Percentiles rank a stretch among this genome's conserved stretches.
phyloP scores from a whole-genome alignment of 2,797 vertebrate genomes.

The Limnodromus scolopaceus region DNA sequence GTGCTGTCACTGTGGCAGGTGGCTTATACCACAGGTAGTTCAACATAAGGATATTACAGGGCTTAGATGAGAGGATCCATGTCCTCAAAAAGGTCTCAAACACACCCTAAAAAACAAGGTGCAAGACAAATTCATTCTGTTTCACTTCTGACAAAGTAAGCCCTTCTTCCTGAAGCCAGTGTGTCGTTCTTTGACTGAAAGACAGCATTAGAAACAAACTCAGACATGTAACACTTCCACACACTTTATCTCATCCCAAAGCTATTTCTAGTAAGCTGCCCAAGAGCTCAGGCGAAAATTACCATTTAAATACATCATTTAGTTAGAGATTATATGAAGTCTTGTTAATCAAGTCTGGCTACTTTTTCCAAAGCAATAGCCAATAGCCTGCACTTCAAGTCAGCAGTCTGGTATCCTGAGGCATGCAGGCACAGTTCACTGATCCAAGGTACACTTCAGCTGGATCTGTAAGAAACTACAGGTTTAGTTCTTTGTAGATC shows the following conservation, averaged over 20 bases:
- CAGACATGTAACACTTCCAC: background rate
- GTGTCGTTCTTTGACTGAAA: background rate
- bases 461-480: background rate
- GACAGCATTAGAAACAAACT: background rate
- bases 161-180: background rate
- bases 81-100: background rate
- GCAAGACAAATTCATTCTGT: background rate
- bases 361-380: slow-evolving; percentile 35
- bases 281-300: slow-evolving; percentile 12
- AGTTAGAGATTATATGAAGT: slow-evolving; percentile 18
- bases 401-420: background rate
- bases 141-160: background rate
- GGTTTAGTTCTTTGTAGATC: background rate
- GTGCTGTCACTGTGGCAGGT: background rate
- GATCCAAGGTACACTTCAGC: background rate
- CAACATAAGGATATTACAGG: background rate
- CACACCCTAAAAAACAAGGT: background rate
- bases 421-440: background rate
- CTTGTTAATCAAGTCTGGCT: slow-evolving; percentile 45
- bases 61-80: background rate
- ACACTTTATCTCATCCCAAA: background rate
- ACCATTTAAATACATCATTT: slow-evolving; percentile 33
- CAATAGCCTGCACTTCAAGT: slow-evolving; percentile 48
- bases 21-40: background rate
- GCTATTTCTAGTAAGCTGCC: background rate